A percentile compares a stretch with the other conserved stretches of the same genome.
These are phyloP conservation scores for Ptychadena robeensis DNA, from an alignment of 2,797 vertebrate species.

Conservation along the genomic window DNA sequence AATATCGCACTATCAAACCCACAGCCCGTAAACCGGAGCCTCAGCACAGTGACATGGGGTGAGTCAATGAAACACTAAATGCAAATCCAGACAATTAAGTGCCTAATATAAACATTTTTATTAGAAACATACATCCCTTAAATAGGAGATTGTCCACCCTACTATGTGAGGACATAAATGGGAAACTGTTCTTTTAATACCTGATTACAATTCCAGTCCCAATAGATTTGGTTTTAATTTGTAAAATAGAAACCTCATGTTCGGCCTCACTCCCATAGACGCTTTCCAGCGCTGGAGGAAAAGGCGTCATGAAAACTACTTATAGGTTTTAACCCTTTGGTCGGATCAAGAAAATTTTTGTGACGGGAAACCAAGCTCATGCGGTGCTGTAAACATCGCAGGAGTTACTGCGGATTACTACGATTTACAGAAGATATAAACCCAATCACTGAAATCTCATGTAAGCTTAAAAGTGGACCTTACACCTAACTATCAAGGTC, in stretches of 20 bases:
- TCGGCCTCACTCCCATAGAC: constrained; percentile 32
- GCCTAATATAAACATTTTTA: constrained; percentile 53
- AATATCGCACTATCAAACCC: constrained; percentile 19
- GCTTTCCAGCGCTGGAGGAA: constrained; percentile 10
- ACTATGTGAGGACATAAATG: constrained; percentile 39
- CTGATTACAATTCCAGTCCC: constrained; percentile 46
- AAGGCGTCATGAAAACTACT: constrained; percentile 6
- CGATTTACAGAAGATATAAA: no score
- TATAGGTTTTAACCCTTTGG: neutral
- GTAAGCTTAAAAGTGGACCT: no score
- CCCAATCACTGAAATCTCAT: no score
- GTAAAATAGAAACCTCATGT: constrained; percentile 49
- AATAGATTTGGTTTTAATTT: constrained; percentile 49
- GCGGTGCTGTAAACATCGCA: no score
- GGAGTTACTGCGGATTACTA: neutral
- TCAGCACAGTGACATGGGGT: constrained; percentile 20
- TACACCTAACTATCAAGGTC: no score
- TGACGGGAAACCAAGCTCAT: neutral
- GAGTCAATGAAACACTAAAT: constrained; percentile 3
- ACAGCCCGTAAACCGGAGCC: constrained; percentile 19
- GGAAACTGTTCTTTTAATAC: constrained; percentile 54
- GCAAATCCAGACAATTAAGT: constrained; percentile 47
- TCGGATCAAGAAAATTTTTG: neutral
- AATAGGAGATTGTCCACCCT: constrained; percentile 10
- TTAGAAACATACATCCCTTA: constrained; percentile 37